phyloP scores from a whole-genome alignment of 2,797 vertebrate genomes.

The Loris lydekkerianus region DNA sequence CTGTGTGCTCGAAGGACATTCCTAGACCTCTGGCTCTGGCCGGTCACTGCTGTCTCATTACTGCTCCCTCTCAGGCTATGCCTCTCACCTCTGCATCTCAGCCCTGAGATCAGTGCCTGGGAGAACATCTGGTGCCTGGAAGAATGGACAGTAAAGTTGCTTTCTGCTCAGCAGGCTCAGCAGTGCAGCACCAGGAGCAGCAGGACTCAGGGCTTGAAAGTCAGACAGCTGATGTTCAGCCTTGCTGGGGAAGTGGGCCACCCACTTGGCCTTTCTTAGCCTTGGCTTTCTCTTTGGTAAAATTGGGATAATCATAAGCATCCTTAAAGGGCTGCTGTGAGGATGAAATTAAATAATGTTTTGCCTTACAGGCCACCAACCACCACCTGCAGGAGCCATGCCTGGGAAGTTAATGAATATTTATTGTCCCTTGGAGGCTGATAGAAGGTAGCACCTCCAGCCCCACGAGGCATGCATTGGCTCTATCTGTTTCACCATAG shows the following conservation, averaged over 20 bases:
- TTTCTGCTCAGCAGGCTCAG: not conserved
- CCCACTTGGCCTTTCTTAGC: not conserved
- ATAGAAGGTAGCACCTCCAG: not conserved
- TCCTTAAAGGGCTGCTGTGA: not conserved
- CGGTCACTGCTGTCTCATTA: not conserved
- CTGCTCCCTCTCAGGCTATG: not conserved
- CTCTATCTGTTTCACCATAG: not conserved
- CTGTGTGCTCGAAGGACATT: not conserved
- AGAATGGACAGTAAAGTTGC: no score
- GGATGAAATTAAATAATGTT: not conserved
- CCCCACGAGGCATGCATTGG: not conserved
- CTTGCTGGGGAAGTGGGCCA: not conserved
- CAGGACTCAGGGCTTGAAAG: not conserved
- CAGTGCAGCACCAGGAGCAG: not conserved
- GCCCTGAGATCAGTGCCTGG: no score
- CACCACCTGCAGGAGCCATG: not conserved
- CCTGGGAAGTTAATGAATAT: not conserved
- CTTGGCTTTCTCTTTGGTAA: not conserved
- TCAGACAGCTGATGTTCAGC: not conserved
- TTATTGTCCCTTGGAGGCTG: not conserved
- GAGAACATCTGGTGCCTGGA: not conserved
- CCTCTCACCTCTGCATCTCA: not conserved
- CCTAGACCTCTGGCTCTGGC: not conserved
- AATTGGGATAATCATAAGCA: not conserved
- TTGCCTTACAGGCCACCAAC: not conserved